These are phyloP conservation scores for Aphidius colemani DNA, from an alignment of 2,888 invertebrate genomes.

Conservation along the genomic window DNA sequence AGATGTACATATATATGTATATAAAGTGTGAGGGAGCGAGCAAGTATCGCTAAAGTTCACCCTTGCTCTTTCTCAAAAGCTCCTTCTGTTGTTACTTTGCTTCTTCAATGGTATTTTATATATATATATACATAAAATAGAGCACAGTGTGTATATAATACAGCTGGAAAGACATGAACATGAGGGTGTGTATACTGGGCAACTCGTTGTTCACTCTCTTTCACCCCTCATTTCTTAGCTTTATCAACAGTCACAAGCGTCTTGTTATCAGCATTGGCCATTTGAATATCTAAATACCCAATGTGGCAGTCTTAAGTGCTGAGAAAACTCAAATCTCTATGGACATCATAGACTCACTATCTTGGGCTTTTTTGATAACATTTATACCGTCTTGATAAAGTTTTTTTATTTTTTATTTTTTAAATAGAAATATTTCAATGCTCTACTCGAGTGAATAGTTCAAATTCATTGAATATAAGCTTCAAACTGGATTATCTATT, in stretches of 20 bases:
- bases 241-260: constrained; percentile 57
- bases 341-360: no score
- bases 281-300: constrained; percentile 62
- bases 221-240: constrained; percentile 43
- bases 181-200: constrained; percentile 18
- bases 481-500: no score
- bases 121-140: constrained; percentile 16
- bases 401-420: no score
- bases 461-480: no score
- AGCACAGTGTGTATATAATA: neutral
- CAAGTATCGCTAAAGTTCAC: no score
- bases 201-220: constrained; percentile 27
- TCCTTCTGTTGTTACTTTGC: no score
- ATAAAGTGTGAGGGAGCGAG: neutral
- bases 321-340: constrained; percentile 33
- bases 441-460: no score
- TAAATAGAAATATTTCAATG: no score
- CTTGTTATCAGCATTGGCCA: constrained; percentile 59
- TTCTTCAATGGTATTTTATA: constrained; percentile 7
- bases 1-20: constrained; percentile 16
- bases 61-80: no score
- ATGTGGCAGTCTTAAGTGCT: constrained; percentile 29
- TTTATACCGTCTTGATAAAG: no score
- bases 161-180: constrained; percentile 20
- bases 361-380: no score